phyloP scores from a whole-genome alignment of 2,797 vertebrate genomes.

The Trachops cirrhosus region DNA sequence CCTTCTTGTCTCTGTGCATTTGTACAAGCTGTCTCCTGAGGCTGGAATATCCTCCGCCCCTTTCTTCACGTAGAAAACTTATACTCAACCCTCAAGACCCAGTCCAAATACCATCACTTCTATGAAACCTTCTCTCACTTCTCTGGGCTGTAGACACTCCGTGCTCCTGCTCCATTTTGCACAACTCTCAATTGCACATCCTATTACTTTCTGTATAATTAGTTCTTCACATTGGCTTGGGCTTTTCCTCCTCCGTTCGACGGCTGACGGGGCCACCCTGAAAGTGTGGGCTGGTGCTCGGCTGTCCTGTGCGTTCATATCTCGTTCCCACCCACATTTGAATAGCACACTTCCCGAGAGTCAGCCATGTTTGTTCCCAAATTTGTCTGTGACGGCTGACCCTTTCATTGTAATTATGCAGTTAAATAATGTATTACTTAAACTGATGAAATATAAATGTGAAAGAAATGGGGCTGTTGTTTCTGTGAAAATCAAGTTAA shows the following conservation, averaged over 20 bases:
- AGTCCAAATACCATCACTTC: not conserved
- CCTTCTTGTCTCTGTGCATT: not conserved
- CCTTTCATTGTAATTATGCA: not conserved
- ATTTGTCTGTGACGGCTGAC: not conserved
- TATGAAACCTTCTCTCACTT: not conserved
- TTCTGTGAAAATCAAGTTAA: slow-evolving; percentile 15
- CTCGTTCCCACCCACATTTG: not conserved
- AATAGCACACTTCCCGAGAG: not conserved
- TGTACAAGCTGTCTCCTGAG: not conserved
- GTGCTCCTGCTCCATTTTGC: not conserved
- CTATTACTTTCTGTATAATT: not conserved
- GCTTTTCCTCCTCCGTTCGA: not conserved
- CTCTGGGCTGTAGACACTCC: not conserved
- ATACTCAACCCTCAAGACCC: not conserved
- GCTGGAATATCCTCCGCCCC: not conserved
- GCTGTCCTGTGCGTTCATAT: not conserved
- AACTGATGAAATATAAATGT: not conserved
- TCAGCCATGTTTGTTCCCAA: not conserved
- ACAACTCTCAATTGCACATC: no score
- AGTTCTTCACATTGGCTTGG: not conserved
- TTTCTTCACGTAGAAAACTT: not conserved
- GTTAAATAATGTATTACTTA: slow-evolving; percentile 20
- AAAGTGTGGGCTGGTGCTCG: not conserved
- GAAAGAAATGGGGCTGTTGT: not conserved
- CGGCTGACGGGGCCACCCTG: not conserved